Percentiles rank a stretch among this genome's conserved stretches.
These are phyloP conservation scores for Nowickia ferox DNA, from an alignment of 2,888 invertebrate genomes.

Conservation along the genomic window DNA sequence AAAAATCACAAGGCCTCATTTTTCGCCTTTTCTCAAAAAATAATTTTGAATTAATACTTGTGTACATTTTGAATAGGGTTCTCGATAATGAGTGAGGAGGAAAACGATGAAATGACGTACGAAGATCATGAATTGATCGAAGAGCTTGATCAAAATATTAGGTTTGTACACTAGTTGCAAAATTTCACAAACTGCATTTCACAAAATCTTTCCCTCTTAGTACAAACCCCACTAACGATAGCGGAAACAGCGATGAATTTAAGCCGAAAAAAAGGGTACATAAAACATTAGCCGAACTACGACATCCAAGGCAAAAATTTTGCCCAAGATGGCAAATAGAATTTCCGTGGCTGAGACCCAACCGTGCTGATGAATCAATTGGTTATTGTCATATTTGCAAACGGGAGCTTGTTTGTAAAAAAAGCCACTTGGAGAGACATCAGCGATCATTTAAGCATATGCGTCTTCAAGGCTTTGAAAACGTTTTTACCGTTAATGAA, in stretches of 20 bases:
- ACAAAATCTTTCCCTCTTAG: conserved; percentile 36
- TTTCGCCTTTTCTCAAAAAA: conserved; percentile 63
- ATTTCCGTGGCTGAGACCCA: conserved; percentile 74
- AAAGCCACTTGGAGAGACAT: conserved; percentile 74
- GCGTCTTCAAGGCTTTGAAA: conserved; percentile 71
- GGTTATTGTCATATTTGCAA: conserved; percentile 73
- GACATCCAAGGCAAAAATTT: conserved; percentile 72
- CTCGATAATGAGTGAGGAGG: conserved; percentile 58
- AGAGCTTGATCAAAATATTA: conserved; percentile 50
- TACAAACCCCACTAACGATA: conserved; percentile 29
- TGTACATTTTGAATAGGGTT: background rate
- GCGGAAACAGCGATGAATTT: conserved; percentile 36
- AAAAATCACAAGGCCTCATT: conserved; percentile 45
- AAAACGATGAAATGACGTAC: conserved; percentile 56
- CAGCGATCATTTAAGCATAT: conserved; percentile 73
- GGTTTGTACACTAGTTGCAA: conserved; percentile 29
- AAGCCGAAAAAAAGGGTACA: conserved; percentile 61
- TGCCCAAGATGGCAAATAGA: conserved; percentile 72
- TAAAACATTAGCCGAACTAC: conserved; percentile 51
- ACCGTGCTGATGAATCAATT: conserved; percentile 72
- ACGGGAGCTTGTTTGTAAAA: conserved; percentile 74
- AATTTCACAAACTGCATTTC: background rate
- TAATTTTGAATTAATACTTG: background rate
- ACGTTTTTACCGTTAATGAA: conserved; percentile 66
- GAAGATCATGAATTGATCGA: conserved; percentile 60